phyloP scores from a whole-genome alignment of 1,140 invertebrate species.

The Leptopilina clavipes region DNA sequence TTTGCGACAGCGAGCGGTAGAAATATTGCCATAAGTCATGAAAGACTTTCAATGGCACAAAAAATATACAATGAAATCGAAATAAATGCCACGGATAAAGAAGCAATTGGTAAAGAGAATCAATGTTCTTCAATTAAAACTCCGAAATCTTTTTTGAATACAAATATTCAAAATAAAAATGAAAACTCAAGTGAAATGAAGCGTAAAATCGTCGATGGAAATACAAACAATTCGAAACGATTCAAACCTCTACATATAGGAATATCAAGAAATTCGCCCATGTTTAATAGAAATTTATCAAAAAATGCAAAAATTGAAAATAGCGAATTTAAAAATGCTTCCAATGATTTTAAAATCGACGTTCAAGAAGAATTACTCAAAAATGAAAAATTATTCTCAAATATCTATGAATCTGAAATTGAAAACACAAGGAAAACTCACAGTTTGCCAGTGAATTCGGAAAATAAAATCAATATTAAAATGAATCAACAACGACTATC shows the following conservation, averaged over 20 bases:
- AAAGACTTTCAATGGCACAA: slow-evolving; percentile 61
- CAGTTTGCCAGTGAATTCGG: background rate
- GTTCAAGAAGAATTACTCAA: background rate
- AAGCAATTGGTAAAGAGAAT: slow-evolving; percentile 60
- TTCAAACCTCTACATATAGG: background rate
- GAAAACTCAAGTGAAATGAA: background rate
- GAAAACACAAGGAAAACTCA: background rate
- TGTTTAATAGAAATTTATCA: background rate
- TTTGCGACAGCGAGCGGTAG: slow-evolving; percentile 71
- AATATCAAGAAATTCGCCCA: background rate
- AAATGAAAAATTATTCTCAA: background rate
- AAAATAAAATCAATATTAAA: background rate
- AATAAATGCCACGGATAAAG: slow-evolving; percentile 54
- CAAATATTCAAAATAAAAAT: background rate
- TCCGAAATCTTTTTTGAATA: background rate
- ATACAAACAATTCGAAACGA: background rate
- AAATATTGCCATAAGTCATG: slow-evolving; percentile 63
- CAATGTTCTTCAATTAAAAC: background rate
- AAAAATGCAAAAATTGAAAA: background rate
- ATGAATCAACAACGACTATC: background rate
- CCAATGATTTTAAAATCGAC: no score
- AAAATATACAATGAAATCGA: slow-evolving; percentile 57
- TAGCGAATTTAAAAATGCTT: background rate
- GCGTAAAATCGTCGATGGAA: background rate
- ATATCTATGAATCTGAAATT: background rate